Evolutionary conservation across 1,140 invertebrate genomes (phyloP), one percentile per base, ranked within the genome.

Genomic region (Laupala kohalensis): DNA sequence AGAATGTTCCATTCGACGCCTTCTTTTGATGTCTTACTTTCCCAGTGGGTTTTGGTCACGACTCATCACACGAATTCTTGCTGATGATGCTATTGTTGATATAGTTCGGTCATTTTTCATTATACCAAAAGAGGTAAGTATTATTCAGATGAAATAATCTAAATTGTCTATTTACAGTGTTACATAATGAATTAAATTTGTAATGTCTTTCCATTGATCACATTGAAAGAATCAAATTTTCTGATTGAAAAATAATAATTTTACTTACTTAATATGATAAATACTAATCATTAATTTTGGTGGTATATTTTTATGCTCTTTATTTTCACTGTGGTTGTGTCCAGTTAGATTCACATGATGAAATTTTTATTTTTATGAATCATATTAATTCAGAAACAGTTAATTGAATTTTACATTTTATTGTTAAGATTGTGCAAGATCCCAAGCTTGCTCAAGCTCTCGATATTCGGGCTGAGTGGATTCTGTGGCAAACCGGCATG

Each of bases 21-120:
- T 96, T 27, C 80, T 96, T 4, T 81, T 96, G 1, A 92, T 99
- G 87, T 96, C 96, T 0, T 99, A 99, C 81, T 94, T 99, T 78
- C 97, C 97, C 0, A 93, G 93, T 75, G 97, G 97, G 0, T 99
- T 99, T 81, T 99, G 97, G 97, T 93, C 96, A 0, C 83, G 97
- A 12, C 84, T 99, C 4, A 94, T 97, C 15, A 95, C 95, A 0
- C 82, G 96, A 25, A 89, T 98, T 67, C 80, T 99, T 26, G 94
- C 94, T 0, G 96, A 99, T 79, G 91, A 95, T 74, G 85, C 89
- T 13, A 89, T 96, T 26, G 87, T 92, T 1, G 90, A 93, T 72
- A 92, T 93, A n/a, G 88, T 94, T 2, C 80, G 88, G 71, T 82
- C 82, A 12, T 88, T 90, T 76, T 92, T 90, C 79, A 80, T 82